Base-by-base conservation (phyloP, 2,888 invertebrate genomes). In the Volucella inanis region DNA sequence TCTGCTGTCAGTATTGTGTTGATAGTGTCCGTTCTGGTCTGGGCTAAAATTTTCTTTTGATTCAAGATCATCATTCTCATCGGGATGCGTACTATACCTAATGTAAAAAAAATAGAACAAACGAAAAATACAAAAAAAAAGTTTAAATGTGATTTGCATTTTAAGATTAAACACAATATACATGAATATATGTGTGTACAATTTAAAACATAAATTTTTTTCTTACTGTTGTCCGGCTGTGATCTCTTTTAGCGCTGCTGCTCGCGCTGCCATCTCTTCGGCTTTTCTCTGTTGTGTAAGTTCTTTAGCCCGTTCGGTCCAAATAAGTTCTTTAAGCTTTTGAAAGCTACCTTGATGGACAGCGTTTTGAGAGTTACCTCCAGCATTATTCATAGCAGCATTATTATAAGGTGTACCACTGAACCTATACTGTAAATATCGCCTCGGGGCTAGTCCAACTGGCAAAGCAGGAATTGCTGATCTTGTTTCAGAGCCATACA, bases 271-370 rank as follows among this genome's bases (percentile, higher is more conserved):
- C 80, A 95, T 93, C 90, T 96, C 96, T 87, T 96, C 96, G 0
- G 94, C 94, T 85, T 95, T 94, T 87, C 95, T 94, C 90, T 96
- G 96, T 90, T 96, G 94, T 89, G 96, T 95, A 82, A 96, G 92
- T 89, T 97, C 96, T 55, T 95, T 94, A 0, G 96, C 95, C 59
- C 96, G 94, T 89, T 97, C 97, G 41, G 95, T 95, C 67, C 95
- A 94, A 88, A 97, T 95, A 87, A 97, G 90, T 89, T 97, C 96
- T 93, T 96, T 97, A 68, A 97, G 93, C 87, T 96, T 95, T 88
- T 97, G 95, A 90, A 97, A 97, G 88, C 90, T 92, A 1, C 92
- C 92, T 62, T 91, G 91, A 38, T 91, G 90, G 4, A 89, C 87
- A n/a, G 90, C 88, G 12, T 90, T 88, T 2, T 88, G 82, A 82